Evolutionary conservation across 2,797 vertebrate genomes (phyloP).

Genomic region (Trematomus bernacchii): DNA sequence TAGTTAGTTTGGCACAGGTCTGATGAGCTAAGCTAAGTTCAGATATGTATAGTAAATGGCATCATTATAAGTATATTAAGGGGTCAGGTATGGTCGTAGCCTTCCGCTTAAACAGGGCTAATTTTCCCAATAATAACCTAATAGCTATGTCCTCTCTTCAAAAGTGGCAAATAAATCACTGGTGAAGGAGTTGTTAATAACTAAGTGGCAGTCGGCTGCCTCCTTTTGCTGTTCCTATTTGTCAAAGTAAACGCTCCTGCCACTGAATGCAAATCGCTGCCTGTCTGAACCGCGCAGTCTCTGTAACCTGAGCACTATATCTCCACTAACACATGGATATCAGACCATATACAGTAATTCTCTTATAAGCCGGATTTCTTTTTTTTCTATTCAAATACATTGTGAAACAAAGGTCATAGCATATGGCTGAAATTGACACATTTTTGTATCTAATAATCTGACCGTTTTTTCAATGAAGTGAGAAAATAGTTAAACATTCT

Average conservation of each 20-base stretch:
- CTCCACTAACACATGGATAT: constrained; percentile 64
- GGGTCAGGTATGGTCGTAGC: constrained; percentile 94
- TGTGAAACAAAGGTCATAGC: constrained; percentile 2
- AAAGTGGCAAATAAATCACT: constrained; percentile 96
- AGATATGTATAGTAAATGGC: constrained; percentile 96
- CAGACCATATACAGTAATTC: constrained; percentile 42
- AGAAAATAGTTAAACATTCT: not conserved
- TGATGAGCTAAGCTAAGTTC: constrained; percentile 84
- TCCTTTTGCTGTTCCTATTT: constrained; percentile 94
- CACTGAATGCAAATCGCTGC: constrained; percentile 89
- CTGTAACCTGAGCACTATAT: constrained; percentile 66
- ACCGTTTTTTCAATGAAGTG: not conserved
- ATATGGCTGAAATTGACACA: not conserved
- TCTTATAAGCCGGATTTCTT: constrained; percentile 21
- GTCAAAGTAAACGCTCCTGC: constrained; percentile 97
- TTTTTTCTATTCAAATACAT: constrained; percentile 25
- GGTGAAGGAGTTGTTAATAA: constrained; percentile 99
- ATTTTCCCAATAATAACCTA: constrained; percentile 97
- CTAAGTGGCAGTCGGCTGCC: constrained; percentile 96
- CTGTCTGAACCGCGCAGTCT: constrained; percentile 70
- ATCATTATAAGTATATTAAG: constrained; percentile 99
- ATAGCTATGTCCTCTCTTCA: constrained; percentile 94
- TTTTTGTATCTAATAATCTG: not conserved
- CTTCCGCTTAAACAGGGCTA: constrained; percentile 97
- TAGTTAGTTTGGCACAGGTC: constrained; percentile 68